These are phyloP conservation scores for Chrysogorgia sp. DNA, from an alignment of 92 coral and sea anemone species.

Conservation along the genomic window DNA sequence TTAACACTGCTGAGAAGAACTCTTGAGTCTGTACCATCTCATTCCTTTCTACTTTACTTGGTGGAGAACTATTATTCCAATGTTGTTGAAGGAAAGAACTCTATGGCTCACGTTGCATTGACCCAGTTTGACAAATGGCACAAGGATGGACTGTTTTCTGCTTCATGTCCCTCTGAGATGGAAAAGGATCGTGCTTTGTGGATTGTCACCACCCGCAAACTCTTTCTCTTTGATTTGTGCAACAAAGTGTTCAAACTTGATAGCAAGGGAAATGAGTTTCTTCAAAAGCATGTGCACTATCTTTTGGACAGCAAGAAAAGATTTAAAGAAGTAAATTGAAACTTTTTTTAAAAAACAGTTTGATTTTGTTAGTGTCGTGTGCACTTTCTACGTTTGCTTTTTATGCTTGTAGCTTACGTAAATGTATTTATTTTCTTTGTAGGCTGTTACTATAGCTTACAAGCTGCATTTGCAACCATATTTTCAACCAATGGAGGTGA, in stretches of 20 bases:
- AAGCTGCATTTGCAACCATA: slow-evolving; percentile 84
- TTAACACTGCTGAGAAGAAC: slow-evolving; percentile 8
- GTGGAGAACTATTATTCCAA: slow-evolving; percentile 28
- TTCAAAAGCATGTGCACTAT: slow-evolving; percentile 79
- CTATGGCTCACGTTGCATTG: slow-evolving; percentile 79
- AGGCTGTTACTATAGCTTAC: slow-evolving; percentile 87
- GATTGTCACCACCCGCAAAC: slow-evolving; percentile 74
- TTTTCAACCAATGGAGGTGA: slow-evolving; percentile 91
- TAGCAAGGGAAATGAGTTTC: slow-evolving; percentile 76
- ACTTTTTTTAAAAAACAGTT: background rate
- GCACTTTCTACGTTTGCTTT: background rate
- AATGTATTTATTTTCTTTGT: slow-evolving; percentile 2
- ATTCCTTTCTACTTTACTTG: slow-evolving; percentile 26
- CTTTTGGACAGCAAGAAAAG: slow-evolving; percentile 72
- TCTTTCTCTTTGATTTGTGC: slow-evolving; percentile 80
- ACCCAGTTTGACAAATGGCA: slow-evolving; percentile 84
- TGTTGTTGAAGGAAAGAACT: slow-evolving; percentile 66
- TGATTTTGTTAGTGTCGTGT: background rate
- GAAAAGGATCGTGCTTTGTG: slow-evolving; percentile 81
- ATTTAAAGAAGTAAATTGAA: slow-evolving; percentile 76
- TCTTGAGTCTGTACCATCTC: slow-evolving; percentile 3
- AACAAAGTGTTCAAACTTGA: slow-evolving; percentile 82
- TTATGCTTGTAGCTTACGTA: background rate
- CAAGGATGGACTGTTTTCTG: slow-evolving; percentile 44
- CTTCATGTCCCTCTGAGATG: slow-evolving; percentile 61